phyloP scores from a whole-genome alignment of 2,113 vertebrate species.

The Damaliscus lunatus region DNA sequence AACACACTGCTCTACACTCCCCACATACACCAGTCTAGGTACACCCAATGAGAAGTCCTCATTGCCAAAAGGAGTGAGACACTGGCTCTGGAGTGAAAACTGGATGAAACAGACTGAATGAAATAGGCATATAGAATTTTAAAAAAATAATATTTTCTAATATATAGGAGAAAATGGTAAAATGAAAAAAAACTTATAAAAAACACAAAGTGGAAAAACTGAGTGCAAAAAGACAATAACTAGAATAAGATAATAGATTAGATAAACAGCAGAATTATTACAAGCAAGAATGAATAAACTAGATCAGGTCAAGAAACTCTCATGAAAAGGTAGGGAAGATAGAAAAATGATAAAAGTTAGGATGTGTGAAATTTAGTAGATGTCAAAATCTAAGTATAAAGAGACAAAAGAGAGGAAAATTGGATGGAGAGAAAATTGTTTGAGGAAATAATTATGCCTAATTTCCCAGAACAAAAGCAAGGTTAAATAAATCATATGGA shows the following conservation, averaged over 20 bases:
- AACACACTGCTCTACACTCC: fast-evolving
- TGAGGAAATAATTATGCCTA: neutral
- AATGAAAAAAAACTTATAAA: neutral
- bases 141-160: neutral
- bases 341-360: neutral
- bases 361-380: neutral
- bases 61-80: too few relatives aligned
- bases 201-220: neutral
- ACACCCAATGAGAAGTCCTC: neutral
- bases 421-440: neutral
- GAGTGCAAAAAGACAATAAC: neutral
- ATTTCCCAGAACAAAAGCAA: neutral
- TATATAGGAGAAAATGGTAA: neutral
- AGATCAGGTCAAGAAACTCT: neutral
- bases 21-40: neutral
- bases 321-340: neutral
- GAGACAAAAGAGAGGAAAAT: neutral
- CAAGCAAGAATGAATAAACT: neutral
- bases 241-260: neutral
- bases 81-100: neutral
- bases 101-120: neutral
- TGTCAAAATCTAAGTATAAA: neutral
- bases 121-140: neutral
- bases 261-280: neutral
- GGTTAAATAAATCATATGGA: neutral